phyloP scores from a whole-genome alignment of 2,113 vertebrate genomes.

The Daboia siamensis region DNA sequence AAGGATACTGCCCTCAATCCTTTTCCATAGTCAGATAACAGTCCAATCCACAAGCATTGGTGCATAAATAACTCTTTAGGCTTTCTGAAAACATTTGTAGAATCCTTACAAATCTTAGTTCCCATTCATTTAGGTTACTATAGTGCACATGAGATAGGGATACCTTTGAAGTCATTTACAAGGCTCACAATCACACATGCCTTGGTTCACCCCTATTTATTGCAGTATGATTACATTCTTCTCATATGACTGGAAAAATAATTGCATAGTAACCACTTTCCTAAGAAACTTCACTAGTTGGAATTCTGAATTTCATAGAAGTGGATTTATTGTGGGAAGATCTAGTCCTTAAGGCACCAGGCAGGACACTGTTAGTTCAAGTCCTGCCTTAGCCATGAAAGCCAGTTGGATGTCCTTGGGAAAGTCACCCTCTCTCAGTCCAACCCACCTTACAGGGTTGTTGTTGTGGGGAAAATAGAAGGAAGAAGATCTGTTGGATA shows the following conservation, averaged over 20 bases:
- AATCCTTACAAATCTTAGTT: background rate
- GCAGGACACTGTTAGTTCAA: background rate
- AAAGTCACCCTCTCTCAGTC: background rate
- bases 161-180: background rate
- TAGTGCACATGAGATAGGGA: background rate
- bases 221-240: background rate
- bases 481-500: background rate
- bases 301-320: background rate
- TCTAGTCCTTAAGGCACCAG: background rate
- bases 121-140: background rate
- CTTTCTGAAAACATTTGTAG: background rate
- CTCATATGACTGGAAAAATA: background rate
- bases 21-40: background rate
- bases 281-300: background rate
- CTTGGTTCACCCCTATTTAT: background rate
- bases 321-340: background rate
- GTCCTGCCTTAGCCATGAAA: background rate
- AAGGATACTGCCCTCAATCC: background rate
- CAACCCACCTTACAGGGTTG: background rate
- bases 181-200: background rate
- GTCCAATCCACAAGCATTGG: background rate
- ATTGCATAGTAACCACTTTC: background rate
- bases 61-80: background rate
- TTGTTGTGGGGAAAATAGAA: background rate
- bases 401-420: background rate